phyloP scores from a whole-genome alignment of 2,113 vertebrate species.

The Thamnophis sirtalis region DNA sequence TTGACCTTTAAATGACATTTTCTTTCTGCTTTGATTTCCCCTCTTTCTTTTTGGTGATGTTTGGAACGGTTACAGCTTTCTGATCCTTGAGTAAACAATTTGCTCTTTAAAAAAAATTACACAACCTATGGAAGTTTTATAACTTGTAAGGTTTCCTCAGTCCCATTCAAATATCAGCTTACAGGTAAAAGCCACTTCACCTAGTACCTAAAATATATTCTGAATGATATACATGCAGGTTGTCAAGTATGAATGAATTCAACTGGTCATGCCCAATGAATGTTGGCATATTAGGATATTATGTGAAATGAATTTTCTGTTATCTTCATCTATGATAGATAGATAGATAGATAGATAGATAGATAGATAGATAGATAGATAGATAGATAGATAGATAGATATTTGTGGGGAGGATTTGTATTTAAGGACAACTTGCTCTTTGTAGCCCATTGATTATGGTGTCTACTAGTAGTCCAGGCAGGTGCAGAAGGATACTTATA shows the following conservation, averaged over 20 bases:
- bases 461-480: background rate
- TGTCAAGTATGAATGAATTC: background rate
- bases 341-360: no score
- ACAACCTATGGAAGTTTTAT: conserved; percentile 26
- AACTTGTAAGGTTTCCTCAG: conserved; percentile 16
- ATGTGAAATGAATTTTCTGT: background rate
- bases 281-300: background rate
- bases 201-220: background rate
- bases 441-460: background rate
- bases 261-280: background rate
- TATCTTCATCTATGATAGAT: background rate
- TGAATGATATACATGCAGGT: background rate
- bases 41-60: background rate
- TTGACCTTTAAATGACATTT: conserved; percentile 66
- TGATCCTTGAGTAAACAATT: background rate
- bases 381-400: no score
- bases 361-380: no score
- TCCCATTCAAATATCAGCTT: background rate
- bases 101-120: background rate
- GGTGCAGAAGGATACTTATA: background rate
- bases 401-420: conserved; percentile 14
- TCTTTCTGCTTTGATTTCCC: background rate
- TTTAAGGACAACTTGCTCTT: background rate
- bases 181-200: background rate
- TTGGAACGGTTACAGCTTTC: background rate